Conservation (phyloP, 2,797 vertebrate species). For the Nyctibius grandis region DNA sequence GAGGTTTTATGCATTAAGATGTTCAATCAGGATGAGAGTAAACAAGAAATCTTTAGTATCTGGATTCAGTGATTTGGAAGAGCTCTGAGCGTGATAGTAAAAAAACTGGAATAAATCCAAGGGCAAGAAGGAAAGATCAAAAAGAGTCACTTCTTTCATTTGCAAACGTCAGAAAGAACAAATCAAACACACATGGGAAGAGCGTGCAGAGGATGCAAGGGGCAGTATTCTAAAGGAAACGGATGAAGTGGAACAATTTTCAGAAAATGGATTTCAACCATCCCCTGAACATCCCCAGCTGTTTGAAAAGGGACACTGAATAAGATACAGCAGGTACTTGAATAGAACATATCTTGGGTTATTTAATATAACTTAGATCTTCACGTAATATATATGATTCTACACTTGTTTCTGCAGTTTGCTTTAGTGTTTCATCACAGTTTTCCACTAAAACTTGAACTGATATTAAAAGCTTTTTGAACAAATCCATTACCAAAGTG, state of each 20-base stretch:
- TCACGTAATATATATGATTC: background rate
- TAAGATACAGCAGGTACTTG: background rate
- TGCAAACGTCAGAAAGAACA: slow-evolving; percentile 39
- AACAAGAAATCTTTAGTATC: background rate
- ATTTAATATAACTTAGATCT: background rate
- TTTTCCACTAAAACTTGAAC: background rate
- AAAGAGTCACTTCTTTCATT: background rate
- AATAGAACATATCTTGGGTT: background rate
- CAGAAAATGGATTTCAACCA: slow-evolving; percentile 20
- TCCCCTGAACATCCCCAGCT: background rate
- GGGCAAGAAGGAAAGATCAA: background rate
- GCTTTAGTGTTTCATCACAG: background rate
- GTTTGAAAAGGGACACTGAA: background rate
- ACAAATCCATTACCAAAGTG: background rate
- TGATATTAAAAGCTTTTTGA: background rate
- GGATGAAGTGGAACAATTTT: slow-evolving; percentile 20
- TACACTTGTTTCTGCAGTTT: background rate
- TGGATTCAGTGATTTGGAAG: background rate
- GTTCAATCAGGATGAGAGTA: background rate
- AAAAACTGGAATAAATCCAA: slow-evolving; percentile 32
- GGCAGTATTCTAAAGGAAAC: background rate
- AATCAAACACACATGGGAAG: slow-evolving; percentile 21
- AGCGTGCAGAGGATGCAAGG: background rate
- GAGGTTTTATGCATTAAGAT: background rate
- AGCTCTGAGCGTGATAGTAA: background rate